Evolutionary conservation across 2,797 vertebrate genomes (phyloP), one percentile per base, ranked within the genome.

Genomic region (Molossus alvarezi): DNA sequence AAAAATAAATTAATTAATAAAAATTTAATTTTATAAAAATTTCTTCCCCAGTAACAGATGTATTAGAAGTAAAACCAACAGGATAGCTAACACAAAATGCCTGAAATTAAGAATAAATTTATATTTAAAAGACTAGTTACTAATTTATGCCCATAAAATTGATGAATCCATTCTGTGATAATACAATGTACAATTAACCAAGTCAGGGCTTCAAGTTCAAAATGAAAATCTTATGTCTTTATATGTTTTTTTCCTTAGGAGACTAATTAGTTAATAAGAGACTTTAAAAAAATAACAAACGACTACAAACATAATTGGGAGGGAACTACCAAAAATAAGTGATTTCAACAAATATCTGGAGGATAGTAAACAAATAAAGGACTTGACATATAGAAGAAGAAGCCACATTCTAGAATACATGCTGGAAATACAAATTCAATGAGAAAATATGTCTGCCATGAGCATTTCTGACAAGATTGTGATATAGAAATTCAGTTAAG

Each of bases 101-200:
- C 60, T 75, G 9, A 85, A 93, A 86, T 12, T 12, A 88, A 90
- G 5, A 75, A 53, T 72, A 79, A 58, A 18, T 27, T 88, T 15
- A 67, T 73, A 90, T 12, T 72, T 72, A 85, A 91, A 91, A 65
- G 18, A 84, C 18, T 33, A 55, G 64, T 64, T 73, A 80, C 71
- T 23, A 33, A 48, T 9, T 88, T 75, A 82, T 20, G 18, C 12
- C 51, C 17, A 69, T 29, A 33, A 57, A 55, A 57, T 21, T 67
- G 27, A 60, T 83, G 12, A 82, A 51, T 57, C 2, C 12, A 33
- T 81, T 88, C 25, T 64, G 2, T 33, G 20, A 5, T 80, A 25
- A 37, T 17, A 71, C 8, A 69, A 82, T 57, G 1, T 60, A 18
- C 53, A 37, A 83, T 90, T 76, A 77, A 41, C 20, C 27, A 79